Base-by-base conservation (phyloP, 1,140 invertebrate species). In the Adelges cooleyi region DNA sequence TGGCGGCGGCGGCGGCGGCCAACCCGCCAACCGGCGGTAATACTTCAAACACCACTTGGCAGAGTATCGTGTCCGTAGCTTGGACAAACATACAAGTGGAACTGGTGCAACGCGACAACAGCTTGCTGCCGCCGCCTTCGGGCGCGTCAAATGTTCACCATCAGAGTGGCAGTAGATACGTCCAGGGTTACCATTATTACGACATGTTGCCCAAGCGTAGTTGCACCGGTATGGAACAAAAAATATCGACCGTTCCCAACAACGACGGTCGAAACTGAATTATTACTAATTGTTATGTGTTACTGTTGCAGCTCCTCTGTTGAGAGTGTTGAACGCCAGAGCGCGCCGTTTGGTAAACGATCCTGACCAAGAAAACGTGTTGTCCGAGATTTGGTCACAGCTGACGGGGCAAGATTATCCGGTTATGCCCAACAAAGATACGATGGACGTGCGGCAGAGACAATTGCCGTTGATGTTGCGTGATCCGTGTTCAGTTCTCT, bases 11-110 rank as follows among this genome's bases (percentile, higher is more conserved):
- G 27, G 33, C 46, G 22, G n/a, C 54, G 25, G n/a, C 23, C 46
- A 18, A 2, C 38, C 17, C 65, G 18, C 10, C 33, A 22, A n/a
- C 15, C 22, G 13, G 27, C 42, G 52, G 68, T 71, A 50, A 84
- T 90, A 71, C 87, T 84, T 46, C 42, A 44, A 62, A 13, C 89
- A 17, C 46, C 3, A 62, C 23, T 20, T 62, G 56, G 56, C 17
- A 62, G 44, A 48, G 17, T 46, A 25, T 62, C 10, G 42, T 85
- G 67, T 95, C 92, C 20, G 86, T 96, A 42, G 90, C 91, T 18
- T 81, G 93, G 68, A 94, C 90, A 25, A 95, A 96, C 79, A 78
- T 96, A 40, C 92, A 96, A 79, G 82, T 94, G 53, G 92, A 96
- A 77, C 78, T 96, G 40, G 84, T 92, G 36, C 89, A 92, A 72